phyloP scores from a whole-genome alignment of 2,113 vertebrate genomes.

The Lasiurus cinereus region DNA sequence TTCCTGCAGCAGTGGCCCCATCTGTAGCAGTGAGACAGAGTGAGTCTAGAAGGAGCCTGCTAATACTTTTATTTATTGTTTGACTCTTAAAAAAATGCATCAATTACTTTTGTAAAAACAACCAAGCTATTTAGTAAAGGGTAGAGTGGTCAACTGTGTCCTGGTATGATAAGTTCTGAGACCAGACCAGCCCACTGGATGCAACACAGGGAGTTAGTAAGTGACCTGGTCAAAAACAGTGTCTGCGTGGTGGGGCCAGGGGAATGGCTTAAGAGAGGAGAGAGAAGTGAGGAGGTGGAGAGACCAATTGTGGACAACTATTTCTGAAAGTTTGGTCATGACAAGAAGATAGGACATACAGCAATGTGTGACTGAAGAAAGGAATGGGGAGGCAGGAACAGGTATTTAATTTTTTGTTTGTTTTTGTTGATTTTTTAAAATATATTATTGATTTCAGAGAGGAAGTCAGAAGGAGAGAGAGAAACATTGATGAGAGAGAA shows the following conservation, averaged over 20 bases:
- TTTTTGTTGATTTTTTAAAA: not conserved
- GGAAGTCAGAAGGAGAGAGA: too few species aligned
- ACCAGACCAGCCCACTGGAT: not conserved
- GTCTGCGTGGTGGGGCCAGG: not conserved
- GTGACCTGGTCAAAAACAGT: not conserved
- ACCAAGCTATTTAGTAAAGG: slow-evolving; percentile 35
- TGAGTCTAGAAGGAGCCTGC: not conserved
- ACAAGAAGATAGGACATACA: not conserved
- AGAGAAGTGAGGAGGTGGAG: not conserved
- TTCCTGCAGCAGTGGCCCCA: not conserved
- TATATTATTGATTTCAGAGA: too few species aligned
- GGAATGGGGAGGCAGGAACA: not conserved
- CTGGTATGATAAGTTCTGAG: not conserved
- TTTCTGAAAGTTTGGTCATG: slow-evolving; percentile 37
- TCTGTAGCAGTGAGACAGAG: not conserved
- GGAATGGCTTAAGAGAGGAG: not conserved
- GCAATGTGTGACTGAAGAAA: not conserved
- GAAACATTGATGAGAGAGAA: too few species aligned
- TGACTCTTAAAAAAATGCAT: not conserved
- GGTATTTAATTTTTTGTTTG: not conserved
- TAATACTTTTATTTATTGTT: not conserved
- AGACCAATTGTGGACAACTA: slow-evolving; percentile 21
- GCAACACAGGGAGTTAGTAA: not conserved
- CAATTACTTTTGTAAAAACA: slow-evolving; percentile 31
- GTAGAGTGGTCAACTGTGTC: not conserved